Conservation (phyloP, 2,797 vertebrate species). For the Gallinago nigripennis region DNA sequence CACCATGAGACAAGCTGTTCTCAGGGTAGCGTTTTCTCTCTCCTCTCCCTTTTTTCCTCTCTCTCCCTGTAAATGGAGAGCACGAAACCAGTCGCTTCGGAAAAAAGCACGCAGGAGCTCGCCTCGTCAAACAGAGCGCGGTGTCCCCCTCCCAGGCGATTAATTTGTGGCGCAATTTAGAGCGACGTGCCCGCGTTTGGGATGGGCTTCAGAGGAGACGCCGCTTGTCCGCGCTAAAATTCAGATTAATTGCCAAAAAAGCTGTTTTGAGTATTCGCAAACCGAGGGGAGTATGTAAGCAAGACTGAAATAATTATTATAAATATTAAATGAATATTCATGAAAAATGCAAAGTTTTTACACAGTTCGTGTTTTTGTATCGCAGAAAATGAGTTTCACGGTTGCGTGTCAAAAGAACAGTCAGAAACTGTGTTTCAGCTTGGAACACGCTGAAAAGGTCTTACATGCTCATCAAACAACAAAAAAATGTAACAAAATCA, state of each 20-base stretch:
- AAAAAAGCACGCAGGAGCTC: neutral
- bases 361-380: neutral
- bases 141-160: neutral
- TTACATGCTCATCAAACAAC: neutral
- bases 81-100: slow-evolving; percentile 33
- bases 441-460: neutral
- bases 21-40: slow-evolving; percentile 44
- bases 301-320: slow-evolving; percentile 28
- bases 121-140: neutral
- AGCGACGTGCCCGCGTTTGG: neutral
- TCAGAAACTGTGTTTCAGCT: neutral
- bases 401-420: slow-evolving; percentile 5
- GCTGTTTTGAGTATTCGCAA: neutral
- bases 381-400: neutral
- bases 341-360: slow-evolving; percentile 16
- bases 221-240: neutral
- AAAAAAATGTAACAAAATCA: neutral
- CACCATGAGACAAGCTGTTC: slow-evolving; percentile 69
- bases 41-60: slow-evolving; percentile 41
- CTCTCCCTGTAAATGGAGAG: slow-evolving; percentile 37
- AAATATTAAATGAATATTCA: slow-evolving; percentile 48
- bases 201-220: neutral
- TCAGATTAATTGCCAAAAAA: slow-evolving; percentile 34
- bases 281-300: neutral
- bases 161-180: neutral